A percentile compares a stretch with the other conserved stretches of the same genome.
phyloP scores from a whole-genome alignment of 2,888 invertebrate species.

The Zaprionus lineosus region DNA sequence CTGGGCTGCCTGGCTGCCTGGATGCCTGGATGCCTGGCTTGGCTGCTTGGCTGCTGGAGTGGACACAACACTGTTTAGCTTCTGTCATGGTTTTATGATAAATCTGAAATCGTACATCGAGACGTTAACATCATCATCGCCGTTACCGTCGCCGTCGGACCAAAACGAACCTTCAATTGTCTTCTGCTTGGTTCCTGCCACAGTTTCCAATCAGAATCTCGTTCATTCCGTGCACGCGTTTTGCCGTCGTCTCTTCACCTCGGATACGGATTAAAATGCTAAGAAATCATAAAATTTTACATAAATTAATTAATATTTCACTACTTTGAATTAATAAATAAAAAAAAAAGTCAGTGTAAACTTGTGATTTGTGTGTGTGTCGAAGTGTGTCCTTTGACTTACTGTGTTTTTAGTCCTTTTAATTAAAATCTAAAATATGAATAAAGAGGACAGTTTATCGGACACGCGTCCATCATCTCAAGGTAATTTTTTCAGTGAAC shows the following conservation, averaged over 20 bases:
- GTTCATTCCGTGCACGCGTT: slow-evolving; percentile 23
- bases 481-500: slow-evolving; percentile 56
- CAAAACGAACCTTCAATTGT: slow-evolving; percentile 14
- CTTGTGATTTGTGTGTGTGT: too few species aligned
- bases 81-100: slow-evolving; percentile 81
- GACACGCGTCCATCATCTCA: slow-evolving; percentile 70
- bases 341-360: too few species aligned
- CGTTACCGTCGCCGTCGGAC: slow-evolving; percentile 41
- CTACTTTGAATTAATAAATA: neutral
- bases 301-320: too few species aligned
- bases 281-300: neutral
- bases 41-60: slow-evolving; percentile 46
- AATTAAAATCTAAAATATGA: slow-evolving; percentile 52
- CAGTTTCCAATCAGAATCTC: slow-evolving; percentile 6
- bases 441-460: slow-evolving; percentile 69
- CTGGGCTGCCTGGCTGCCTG: slow-evolving; percentile 36
- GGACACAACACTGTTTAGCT: slow-evolving; percentile 77
- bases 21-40: slow-evolving; percentile 3
- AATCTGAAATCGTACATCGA: slow-evolving; percentile 81
- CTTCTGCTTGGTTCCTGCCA: slow-evolving; percentile 30
- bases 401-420: too few species aligned
- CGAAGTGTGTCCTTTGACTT: too few species aligned
- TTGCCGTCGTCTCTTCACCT: slow-evolving; percentile 52
- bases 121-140: slow-evolving; percentile 80
- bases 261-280: too few species aligned